Percentiles rank a stretch among this genome's conserved stretches.
phyloP scores from a whole-genome alignment of 2,113 vertebrate genomes.

The Martes martes region DNA sequence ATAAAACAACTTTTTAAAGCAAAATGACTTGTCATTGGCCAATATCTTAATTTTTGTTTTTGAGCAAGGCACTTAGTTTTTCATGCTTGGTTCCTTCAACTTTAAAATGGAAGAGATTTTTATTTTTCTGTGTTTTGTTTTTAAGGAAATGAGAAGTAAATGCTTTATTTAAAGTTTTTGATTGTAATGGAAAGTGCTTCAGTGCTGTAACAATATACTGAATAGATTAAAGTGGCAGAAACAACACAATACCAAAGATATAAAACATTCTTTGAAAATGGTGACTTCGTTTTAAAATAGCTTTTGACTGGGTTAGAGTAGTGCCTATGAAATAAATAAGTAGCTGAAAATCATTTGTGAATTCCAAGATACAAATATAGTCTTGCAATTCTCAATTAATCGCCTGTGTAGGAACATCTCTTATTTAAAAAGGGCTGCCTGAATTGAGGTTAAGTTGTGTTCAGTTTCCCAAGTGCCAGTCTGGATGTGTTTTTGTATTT shows the following conservation, averaged over 20 bases:
- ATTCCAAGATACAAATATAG: background rate
- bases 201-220: background rate
- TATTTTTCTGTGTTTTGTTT: conserved; percentile 39
- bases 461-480: conserved; percentile 49
- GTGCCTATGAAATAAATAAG: conserved; percentile 24
- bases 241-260: background rate
- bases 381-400: conserved; percentile 64
- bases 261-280: conserved; percentile 37
- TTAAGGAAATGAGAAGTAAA: conserved; percentile 37
- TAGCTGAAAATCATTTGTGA: conserved; percentile 38
- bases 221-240: conserved; percentile 30
- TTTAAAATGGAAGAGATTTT: conserved; percentile 19
- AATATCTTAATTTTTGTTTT: conserved; percentile 23
- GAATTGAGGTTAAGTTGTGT: conserved; percentile 60
- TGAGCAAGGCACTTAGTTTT: conserved; percentile 5
- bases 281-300: background rate
- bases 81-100: background rate
- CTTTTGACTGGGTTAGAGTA: conserved; percentile 11
- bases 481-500: conserved; percentile 68
- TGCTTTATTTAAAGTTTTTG: conserved; percentile 39
- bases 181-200: conserved; percentile 33
- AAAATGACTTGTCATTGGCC: conserved; percentile 2
- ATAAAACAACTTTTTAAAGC: background rate
- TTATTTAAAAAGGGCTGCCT: conserved; percentile 53
- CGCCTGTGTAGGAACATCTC: conserved; percentile 26